These are phyloP conservation scores for Ammodramus savannarum DNA, from an alignment of 2,113 vertebrate genomes.

Conservation along the genomic window DNA sequence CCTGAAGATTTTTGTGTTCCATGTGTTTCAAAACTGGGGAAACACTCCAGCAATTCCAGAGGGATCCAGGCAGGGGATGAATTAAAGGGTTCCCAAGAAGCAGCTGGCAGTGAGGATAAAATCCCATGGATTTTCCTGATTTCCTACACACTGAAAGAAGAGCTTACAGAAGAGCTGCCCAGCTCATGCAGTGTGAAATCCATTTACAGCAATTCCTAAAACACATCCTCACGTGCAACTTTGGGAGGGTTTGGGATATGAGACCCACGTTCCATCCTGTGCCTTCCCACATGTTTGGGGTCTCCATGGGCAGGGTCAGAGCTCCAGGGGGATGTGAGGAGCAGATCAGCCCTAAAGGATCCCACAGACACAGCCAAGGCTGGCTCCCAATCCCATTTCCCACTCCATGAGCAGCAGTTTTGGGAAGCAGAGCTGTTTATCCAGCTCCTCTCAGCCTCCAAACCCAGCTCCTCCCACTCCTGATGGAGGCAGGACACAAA, in stretches of 20 bases:
- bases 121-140: neutral
- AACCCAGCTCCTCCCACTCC: neutral
- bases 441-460: neutral
- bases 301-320: neutral
- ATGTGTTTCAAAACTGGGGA: neutral
- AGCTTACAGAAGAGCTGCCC: neutral
- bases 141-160: neutral
- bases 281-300: neutral
- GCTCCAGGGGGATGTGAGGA: neutral
- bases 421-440: neutral
- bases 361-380: neutral
- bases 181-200: neutral
- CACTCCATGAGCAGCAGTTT: neutral
- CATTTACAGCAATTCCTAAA: neutral
- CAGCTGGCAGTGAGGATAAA: neutral
- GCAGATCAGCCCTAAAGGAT: neutral
- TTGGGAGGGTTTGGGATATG: neutral
- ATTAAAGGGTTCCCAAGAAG: neutral
- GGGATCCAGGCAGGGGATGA: neutral
- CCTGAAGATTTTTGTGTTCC: neutral
- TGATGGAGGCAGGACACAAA: neutral
- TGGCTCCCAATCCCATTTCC: neutral
- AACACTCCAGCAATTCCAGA: neutral
- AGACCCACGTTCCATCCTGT: accelerated
- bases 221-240: accelerated